Evolutionary conservation across 2,797 vertebrate species (phyloP).

Genomic region (Poecilia velifera): DNA sequence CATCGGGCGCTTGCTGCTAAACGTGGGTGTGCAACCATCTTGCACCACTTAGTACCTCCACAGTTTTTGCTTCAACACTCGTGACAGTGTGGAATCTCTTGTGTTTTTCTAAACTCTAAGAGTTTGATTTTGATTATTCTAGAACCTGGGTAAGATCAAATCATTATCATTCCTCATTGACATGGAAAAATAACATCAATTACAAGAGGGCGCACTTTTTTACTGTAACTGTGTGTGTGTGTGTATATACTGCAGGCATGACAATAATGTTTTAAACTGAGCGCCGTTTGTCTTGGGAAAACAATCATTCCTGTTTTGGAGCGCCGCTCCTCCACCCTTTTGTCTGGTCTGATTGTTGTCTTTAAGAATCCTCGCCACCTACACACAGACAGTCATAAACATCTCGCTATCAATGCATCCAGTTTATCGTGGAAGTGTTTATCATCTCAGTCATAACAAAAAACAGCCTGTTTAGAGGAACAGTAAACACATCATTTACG

Average conservation of each 20-base stretch:
- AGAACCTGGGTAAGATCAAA: background rate
- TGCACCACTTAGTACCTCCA: background rate
- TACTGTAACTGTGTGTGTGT: background rate
- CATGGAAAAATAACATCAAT: background rate
- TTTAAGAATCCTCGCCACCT: conserved; percentile 49
- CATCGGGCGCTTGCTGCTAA: background rate
- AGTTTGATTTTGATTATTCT: background rate
- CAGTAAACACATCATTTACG: conserved; percentile 65
- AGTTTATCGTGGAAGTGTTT: conserved; percentile 56
- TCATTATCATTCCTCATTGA: background rate
- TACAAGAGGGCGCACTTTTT: background rate
- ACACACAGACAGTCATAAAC: conserved; percentile 73
- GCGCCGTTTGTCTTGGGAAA: background rate
- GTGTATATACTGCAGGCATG: background rate
- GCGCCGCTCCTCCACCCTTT: background rate
- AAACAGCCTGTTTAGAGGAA: conserved; percentile 35
- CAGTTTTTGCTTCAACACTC: background rate
- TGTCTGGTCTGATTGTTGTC: conserved; percentile 34
- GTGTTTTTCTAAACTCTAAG: background rate
- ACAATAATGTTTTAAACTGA: background rate
- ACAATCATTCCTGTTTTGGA: conserved; percentile 5
- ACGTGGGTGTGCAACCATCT: background rate
- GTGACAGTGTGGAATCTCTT: background rate
- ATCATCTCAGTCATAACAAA: conserved; percentile 77
- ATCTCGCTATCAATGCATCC: conserved; percentile 62